Conservation (phyloP, 2,888 invertebrate species). For the Pantelozetes paolii region DNA sequence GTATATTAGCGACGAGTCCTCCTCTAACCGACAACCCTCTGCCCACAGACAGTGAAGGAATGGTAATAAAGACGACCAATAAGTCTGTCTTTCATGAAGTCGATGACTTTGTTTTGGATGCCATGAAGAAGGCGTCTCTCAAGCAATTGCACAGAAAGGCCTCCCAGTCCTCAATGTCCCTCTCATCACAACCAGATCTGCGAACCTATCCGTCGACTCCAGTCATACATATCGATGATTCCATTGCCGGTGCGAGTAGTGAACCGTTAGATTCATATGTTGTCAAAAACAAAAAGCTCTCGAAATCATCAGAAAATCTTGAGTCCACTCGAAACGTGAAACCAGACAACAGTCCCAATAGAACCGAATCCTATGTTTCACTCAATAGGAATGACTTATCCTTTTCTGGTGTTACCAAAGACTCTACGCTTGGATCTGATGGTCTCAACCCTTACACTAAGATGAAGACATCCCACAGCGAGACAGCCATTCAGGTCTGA, state of each 20-base stretch:
- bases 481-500: conserved; percentile 63
- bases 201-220: conserved; percentile 44
- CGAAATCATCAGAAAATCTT: conserved; percentile 48
- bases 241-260: neutral
- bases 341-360: neutral
- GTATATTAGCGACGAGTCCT: conserved; percentile 52
- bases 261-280: neutral
- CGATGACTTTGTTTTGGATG: conserved; percentile 49
- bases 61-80: neutral
- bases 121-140: conserved; percentile 48
- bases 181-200: neutral
- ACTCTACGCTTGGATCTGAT: conserved; percentile 39
- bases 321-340: conserved; percentile 14
- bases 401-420: neutral
- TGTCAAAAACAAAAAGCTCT: conserved; percentile 45
- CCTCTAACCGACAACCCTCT: conserved; percentile 33
- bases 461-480: conserved; percentile 72
- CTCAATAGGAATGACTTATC: neutral
- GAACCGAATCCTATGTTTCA: neutral
- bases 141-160: conserved; percentile 45
- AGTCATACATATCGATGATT: conserved; percentile 40
- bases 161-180: conserved; percentile 23
- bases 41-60: conserved; percentile 1
- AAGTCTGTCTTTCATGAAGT: conserved; percentile 45
- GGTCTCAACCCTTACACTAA: conserved; percentile 42